Evolutionary conservation across 2,113 vertebrate species (phyloP), one percentile per base, ranked within the genome.

Genomic region (Pleuronectes platessa): DNA sequence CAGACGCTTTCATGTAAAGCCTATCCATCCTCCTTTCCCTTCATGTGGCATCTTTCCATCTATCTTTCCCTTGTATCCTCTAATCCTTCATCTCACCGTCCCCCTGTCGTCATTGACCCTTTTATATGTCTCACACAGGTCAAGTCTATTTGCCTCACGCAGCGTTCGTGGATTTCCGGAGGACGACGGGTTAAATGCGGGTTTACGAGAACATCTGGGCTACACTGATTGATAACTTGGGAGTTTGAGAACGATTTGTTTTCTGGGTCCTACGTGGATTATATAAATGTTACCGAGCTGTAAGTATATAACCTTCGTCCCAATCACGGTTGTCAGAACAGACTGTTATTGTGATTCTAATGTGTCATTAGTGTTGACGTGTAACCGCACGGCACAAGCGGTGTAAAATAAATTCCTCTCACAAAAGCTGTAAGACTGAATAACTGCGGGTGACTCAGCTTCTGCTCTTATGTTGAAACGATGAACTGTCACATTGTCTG

Each of bases 191-290:
- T 87, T 83, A 86, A 85, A 56, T 66, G 77, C 21, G 45, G 59
- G 61, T 66, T 56, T 63, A 14, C 12, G 13, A 60, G 73, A 63
- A 51, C 74, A 71, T 86, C 79, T 88, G 81, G 54, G 51, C 59
- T 17, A 45, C 81, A 83, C 21, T 76, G 83, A 89, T 27, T 76
- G 83, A 89, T 81, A 73, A 84, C 70, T 26, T 67, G 11, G 17
- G 53, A 59, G 49, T 56, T 21, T 3, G 21, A 61, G n/a, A 26
- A 65, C 18, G 12, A 79, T 81, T 67, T 70, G 23, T 21, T 31
- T n/a, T n/a, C 18, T 11, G 10, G 20, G 51, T 54, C 20, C n/a
- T 11, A 8, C 8, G 8, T n/a, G 7, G 11, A 26, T 59, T 51
- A 51, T 42, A n/a, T 65, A n/a, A 24, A 69, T 23, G 59, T 69